Base-by-base conservation (phyloP, 2,797 vertebrate species). In the Delichon dasypus region DNA sequence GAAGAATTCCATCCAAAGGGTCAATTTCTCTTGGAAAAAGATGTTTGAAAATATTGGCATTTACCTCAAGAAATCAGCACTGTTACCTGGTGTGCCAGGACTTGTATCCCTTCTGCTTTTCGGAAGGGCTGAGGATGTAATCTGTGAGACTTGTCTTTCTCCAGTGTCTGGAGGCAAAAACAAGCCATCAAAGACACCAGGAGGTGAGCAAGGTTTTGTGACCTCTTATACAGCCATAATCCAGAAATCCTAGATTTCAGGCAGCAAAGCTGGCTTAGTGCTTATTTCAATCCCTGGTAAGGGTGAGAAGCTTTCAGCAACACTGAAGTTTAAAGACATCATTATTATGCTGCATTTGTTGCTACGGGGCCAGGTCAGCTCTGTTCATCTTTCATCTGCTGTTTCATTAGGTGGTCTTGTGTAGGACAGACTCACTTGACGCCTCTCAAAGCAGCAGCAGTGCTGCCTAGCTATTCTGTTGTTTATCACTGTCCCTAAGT, bases 361-460 rank as follows among this genome's bases (percentile, higher is more conserved):
- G 70, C 88, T 93, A 60, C 9, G 13, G 66, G 76, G 85, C 50
- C 17, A 11, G 89, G 87, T 95, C 87, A 96, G 79, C 85, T 78
- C 38, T 93, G 58, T 70, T 91, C 89, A 88, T 80, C 94, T 94
- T 79, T 92, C 79, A 91, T 86, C 74, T 88, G 66, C 85, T 61
- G 16, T 89, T 95, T 94, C 83, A 86, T 94, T 89, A 91, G 88
- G 73, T 93, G 91, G 53, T 85, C 79, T 81, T 4, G 2, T 83
- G 74, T 89, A 86, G 76, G 65, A 74, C 50, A 83, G 79, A 34
- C 66, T 94, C 70, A 47, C 80, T 75, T 0, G 1, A 91, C 91
- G 88, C 54, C 85, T 82, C 42, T 75, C 70, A 60, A 51, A 67
- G 91, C 50, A 83, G 86, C n/a, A 84, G 79, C 71, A 55, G 32